These are phyloP conservation scores for Artemia franciscana DNA, from an alignment of 1,140 invertebrate genomes.

Conservation along the genomic window DNA sequence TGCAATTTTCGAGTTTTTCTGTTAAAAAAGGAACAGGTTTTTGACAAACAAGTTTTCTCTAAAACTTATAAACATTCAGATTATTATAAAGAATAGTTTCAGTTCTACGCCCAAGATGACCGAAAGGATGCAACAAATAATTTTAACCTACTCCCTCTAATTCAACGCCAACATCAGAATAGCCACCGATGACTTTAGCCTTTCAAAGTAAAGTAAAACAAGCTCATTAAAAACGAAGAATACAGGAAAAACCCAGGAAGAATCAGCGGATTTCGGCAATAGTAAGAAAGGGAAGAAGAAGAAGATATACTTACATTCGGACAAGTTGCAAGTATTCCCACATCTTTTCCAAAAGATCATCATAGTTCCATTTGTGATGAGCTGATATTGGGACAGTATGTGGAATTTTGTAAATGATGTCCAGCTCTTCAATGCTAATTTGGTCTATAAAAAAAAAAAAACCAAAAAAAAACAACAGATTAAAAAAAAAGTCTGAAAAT, in stretches of 20 bases:
- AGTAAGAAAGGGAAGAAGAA: neutral
- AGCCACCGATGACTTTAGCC: too few relatives aligned
- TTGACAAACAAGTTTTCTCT: too few relatives aligned
- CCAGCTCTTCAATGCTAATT: slow-evolving; percentile 84
- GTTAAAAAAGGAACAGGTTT: too few relatives aligned
- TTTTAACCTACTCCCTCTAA: too few relatives aligned
- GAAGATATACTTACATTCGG: slow-evolving; percentile 72
- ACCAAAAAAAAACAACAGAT: too few relatives aligned
- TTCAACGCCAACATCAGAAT: neutral
- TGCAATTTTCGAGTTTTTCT: too few relatives aligned
- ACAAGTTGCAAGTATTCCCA: slow-evolving; percentile 92
- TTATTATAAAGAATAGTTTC: too few relatives aligned
- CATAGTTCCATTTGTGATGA: slow-evolving; percentile 99
- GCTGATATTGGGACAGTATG: slow-evolving; percentile 98
- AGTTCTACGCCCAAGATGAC: too few relatives aligned
- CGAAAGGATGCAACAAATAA: too few relatives aligned
- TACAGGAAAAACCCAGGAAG: neutral
- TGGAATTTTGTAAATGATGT: slow-evolving; percentile 97
- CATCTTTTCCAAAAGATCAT: slow-evolving; percentile 95
- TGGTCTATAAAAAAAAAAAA: slow-evolving; percentile 35
- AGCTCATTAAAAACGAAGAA: neutral
- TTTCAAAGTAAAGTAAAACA: neutral
- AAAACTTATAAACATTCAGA: too few relatives aligned
- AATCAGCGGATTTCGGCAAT: too few relatives aligned
- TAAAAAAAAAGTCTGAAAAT: too few relatives aligned